A percentile compares a stretch with the other conserved stretches of the same genome.
Evolutionary conservation across 2,888 invertebrate species (phyloP).

Genomic region (Esperia sulphurella): DNA sequence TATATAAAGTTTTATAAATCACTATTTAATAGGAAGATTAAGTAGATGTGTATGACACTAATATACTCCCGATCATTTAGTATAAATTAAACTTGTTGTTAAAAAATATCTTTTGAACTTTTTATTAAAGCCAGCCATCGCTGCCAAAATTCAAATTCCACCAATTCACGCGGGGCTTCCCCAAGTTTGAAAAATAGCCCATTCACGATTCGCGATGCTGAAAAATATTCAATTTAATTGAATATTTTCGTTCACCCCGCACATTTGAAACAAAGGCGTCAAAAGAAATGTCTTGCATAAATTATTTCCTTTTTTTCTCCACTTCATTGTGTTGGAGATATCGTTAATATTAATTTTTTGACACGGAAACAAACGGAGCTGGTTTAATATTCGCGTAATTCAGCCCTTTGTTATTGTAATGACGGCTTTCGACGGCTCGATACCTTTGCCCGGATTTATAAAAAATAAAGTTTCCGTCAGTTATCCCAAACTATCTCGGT

Average conservation of each 20-base stretch:
- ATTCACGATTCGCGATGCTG: slow-evolving; percentile 17
- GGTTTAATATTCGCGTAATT: slow-evolving; percentile 66
- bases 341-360: slow-evolving; percentile 79
- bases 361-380: slow-evolving; percentile 67
- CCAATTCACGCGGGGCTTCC: slow-evolving; percentile 4
- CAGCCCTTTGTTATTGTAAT: slow-evolving; percentile 74
- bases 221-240: slow-evolving; percentile 53
- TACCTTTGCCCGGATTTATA: not conserved
- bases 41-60: too few species aligned
- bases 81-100: too few species aligned
- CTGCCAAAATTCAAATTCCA: slow-evolving; percentile 3
- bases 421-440: slow-evolving; percentile 25
- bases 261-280: slow-evolving; percentile 62
- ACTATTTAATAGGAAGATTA: too few species aligned
- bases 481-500: too few species aligned
- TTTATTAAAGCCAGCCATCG: not conserved
- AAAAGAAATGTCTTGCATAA: slow-evolving; percentile 73
- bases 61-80: too few species aligned
- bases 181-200: slow-evolving; percentile 14
- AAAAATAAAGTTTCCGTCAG: too few species aligned
- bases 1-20: too few species aligned
- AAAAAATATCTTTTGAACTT: too few species aligned
- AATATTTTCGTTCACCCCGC: slow-evolving; percentile 42
- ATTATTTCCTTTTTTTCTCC: slow-evolving; percentile 66
- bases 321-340: slow-evolving; percentile 71